These are phyloP conservation scores for Gopherus evgoodei DNA, from an alignment of 2,113 vertebrate genomes.

Conservation along the genomic window DNA sequence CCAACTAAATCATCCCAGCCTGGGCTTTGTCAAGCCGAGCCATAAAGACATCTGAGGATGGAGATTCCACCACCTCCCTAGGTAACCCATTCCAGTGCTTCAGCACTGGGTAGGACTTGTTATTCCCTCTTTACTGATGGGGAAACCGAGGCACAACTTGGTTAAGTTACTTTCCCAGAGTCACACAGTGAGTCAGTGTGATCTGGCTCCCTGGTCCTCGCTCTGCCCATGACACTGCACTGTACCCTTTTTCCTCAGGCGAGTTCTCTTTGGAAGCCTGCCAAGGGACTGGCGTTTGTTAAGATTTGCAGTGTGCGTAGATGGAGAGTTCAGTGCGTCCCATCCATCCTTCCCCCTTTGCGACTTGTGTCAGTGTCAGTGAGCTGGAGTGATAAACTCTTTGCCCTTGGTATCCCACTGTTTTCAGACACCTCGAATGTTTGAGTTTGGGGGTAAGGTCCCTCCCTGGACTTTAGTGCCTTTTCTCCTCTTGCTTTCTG, in stretches of 20 bases:
- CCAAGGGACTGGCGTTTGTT: neutral
- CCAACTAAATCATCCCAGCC: too few species aligned
- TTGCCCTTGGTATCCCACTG: rapidly evolving
- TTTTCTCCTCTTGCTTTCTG: neutral
- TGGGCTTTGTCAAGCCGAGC: too few species aligned
- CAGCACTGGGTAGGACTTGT: neutral
- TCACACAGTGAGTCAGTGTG: neutral
- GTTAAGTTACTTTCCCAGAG: neutral
- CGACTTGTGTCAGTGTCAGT: neutral
- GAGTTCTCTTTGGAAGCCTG: neutral
- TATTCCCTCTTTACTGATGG: neutral
- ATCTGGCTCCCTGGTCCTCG: neutral
- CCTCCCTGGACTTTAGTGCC: rapidly evolving
- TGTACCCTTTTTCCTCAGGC: neutral
- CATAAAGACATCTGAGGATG: too few species aligned
- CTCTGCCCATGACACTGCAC: neutral
- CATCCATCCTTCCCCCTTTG: rapidly evolving
- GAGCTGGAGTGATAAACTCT: neutral
- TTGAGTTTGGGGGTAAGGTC: rapidly evolving
- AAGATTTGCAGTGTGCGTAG: neutral
- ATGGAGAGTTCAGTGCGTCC: neutral
- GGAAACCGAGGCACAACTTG: constrained; percentile 14
- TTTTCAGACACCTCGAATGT: rapidly evolving
- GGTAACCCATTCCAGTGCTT: too few species aligned
- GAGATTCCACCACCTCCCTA: too few species aligned